Percentiles rank a stretch among this genome's conserved stretches.
These are phyloP conservation scores for Climacteris rufus DNA, from an alignment of 2,113 vertebrate genomes.

Conservation along the genomic window DNA sequence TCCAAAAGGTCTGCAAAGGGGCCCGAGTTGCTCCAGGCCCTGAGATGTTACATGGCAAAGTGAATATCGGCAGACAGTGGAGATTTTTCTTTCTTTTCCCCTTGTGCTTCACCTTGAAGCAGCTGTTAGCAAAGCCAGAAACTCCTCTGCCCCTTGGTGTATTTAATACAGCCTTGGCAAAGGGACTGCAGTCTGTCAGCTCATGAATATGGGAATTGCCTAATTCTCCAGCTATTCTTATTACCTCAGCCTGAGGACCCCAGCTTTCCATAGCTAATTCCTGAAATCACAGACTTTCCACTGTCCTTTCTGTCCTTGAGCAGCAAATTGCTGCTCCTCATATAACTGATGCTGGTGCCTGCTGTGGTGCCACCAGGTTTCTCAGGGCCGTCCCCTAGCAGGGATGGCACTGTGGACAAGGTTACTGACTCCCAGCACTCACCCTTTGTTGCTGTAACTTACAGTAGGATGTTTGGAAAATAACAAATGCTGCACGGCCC, in stretches of 20 bases:
- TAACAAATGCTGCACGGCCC: background rate
- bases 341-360: background rate
- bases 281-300: background rate
- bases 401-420: background rate
- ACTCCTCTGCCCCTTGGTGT: background rate
- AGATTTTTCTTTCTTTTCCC: background rate
- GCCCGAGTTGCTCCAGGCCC: background rate
- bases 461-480: background rate
- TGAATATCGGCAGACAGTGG: background rate
- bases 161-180: constrained; percentile 20
- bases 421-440: background rate
- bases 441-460: background rate
- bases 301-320: constrained; percentile 42
- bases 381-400: background rate
- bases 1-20: background rate
- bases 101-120: constrained; percentile 57
- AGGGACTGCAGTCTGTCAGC: constrained; percentile 8
- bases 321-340: background rate
- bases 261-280: constrained; percentile 28
- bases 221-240: constrained; percentile 46
- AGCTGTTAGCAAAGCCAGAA: constrained; percentile 24
- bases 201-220: constrained; percentile 47
- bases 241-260: constrained; percentile 49
- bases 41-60: background rate
- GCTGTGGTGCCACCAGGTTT: background rate